Evolutionary conservation across 2,113 vertebrate species (phyloP).

Genomic region (Quiscalus mexicanus): DNA sequence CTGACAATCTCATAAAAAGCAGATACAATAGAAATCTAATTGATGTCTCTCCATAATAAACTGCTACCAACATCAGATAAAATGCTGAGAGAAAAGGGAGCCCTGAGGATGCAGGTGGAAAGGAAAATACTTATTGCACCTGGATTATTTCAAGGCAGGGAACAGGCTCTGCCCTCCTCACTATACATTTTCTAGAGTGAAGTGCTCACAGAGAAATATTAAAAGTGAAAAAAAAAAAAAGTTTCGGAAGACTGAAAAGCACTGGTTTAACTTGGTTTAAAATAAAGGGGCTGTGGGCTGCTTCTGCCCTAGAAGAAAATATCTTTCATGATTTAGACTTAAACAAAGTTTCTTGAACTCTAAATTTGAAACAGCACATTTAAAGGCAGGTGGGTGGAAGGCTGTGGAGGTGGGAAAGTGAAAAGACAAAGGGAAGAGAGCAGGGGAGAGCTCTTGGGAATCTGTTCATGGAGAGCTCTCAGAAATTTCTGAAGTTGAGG

Average conservation of each 20-base stretch:
- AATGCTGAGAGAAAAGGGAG: neutral
- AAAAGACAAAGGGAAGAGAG: constrained; percentile 76
- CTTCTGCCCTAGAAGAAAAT: constrained; percentile 48
- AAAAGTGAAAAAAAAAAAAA: neutral
- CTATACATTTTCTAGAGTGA: neutral
- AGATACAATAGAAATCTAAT: neutral
- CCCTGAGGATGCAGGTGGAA: neutral
- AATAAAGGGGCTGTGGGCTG: constrained; percentile 49
- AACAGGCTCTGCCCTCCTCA: neutral
- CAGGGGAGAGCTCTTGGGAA: constrained; percentile 63
- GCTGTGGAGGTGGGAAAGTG: constrained; percentile 72
- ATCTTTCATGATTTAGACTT: constrained; percentile 63
- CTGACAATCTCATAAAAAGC: neutral
- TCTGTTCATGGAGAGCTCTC: constrained; percentile 44
- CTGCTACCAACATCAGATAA: neutral
- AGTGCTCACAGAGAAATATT: neutral
- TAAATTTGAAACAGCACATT: constrained; percentile 73
- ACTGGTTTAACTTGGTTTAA: constrained; percentile 14
- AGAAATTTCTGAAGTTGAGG: constrained; percentile 54
- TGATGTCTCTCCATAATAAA: neutral
- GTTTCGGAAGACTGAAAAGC: constrained; percentile 39
- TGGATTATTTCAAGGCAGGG: neutral
- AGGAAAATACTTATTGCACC: neutral
- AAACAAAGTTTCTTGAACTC: constrained; percentile 77
- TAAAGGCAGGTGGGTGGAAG: constrained; percentile 78